These are phyloP conservation scores for Cichladusa arquata DNA, from an alignment of 2,113 vertebrate species.

Conservation along the genomic window DNA sequence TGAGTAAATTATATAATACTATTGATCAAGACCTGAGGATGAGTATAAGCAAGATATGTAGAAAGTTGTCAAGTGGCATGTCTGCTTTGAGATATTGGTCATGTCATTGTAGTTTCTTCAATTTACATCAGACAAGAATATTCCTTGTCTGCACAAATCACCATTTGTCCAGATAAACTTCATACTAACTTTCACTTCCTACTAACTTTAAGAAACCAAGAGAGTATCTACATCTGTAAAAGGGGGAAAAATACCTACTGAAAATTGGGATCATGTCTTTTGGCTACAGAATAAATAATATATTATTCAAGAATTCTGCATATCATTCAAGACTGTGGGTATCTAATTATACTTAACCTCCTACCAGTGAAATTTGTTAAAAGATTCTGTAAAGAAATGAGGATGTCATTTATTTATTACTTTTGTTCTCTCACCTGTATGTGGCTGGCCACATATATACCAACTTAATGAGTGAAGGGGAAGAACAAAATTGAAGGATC, in stretches of 20 bases:
- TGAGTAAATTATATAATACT: neutral
- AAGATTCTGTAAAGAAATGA: neutral
- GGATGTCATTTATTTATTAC: neutral
- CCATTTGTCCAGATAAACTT: neutral
- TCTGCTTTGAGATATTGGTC: neutral
- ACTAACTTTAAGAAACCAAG: neutral
- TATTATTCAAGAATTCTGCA: neutral
- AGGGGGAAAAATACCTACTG: rapidly evolving
- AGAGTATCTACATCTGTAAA: neutral
- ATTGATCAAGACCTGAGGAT: neutral
- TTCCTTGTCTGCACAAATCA: neutral
- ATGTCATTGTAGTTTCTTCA: neutral
- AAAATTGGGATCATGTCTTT: neutral
- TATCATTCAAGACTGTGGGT: neutral
- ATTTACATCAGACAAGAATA: neutral
- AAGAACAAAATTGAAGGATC: neutral
- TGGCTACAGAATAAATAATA: neutral
- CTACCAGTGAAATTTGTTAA: neutral
- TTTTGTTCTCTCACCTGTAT: neutral
- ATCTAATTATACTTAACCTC: neutral
- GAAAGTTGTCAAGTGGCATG: neutral
- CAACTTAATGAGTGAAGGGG: neutral
- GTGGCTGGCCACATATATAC: rapidly evolving
- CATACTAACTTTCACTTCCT: neutral
- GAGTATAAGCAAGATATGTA: neutral